These are phyloP conservation scores for Neostethus bicornis DNA, from an alignment of 2,797 vertebrate genomes.

Conservation along the genomic window DNA sequence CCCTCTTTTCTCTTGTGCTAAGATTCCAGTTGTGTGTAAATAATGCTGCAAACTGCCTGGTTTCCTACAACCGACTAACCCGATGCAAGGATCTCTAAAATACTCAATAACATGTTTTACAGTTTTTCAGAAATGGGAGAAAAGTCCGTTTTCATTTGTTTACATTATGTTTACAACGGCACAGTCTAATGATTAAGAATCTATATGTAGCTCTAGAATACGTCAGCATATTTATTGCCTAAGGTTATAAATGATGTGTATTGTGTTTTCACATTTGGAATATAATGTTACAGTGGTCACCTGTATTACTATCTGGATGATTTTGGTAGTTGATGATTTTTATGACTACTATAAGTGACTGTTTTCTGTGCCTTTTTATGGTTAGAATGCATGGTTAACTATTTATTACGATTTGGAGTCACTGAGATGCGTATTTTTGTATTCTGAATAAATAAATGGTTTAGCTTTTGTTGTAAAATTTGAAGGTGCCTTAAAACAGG, in stretches of 20 bases:
- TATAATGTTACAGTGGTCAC: conserved; percentile 96
- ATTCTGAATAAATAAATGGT: conserved; percentile 92
- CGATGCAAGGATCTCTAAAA: conserved; percentile 75
- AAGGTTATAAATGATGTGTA: conserved; percentile 93
- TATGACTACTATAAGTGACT: conserved; percentile 98
- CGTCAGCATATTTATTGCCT: conserved; percentile 98
- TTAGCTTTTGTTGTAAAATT: conserved; percentile 91
- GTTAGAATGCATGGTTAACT: conserved; percentile 96
- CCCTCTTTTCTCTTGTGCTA: conserved; percentile 42
- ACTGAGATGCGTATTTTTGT: conserved; percentile 99
- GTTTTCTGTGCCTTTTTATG: conserved; percentile 99
- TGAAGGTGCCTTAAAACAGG: conserved; percentile 85
- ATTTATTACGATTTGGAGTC: conserved; percentile 99
- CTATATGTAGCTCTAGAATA: conserved; percentile 84
- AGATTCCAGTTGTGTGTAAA: conserved; percentile 81
- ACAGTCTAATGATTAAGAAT: conserved; percentile 90
- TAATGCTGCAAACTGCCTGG: conserved; percentile 90
- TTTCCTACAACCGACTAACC: conserved; percentile 77
- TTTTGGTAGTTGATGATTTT: conserved; percentile 97
- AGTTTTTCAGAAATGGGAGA: conserved; percentile 83
- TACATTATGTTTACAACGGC: conserved; percentile 99
- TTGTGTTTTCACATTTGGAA: conserved; percentile 99
- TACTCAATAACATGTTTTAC: conserved; percentile 79
- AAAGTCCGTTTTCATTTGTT: conserved; percentile 94
- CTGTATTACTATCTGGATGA: conserved; percentile 94